Evolutionary conservation across 2,113 vertebrate species (phyloP).

Genomic region (Cinclus cinclus): DNA sequence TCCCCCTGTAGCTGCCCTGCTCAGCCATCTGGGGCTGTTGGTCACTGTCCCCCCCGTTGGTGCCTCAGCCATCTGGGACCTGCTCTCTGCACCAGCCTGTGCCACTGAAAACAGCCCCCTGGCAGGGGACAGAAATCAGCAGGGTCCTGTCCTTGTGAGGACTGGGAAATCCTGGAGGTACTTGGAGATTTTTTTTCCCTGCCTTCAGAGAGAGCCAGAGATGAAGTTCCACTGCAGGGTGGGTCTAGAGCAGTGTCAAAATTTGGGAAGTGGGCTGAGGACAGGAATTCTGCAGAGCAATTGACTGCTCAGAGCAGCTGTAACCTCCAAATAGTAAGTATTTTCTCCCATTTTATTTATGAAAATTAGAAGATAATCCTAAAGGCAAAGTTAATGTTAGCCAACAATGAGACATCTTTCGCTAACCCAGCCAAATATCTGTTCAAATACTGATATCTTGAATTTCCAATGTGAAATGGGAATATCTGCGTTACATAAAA

Average conservation of each 20-base stretch:
- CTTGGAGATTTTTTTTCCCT: not conserved
- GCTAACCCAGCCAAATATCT: not conserved
- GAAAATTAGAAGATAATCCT: not conserved
- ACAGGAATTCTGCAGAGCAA: not conserved
- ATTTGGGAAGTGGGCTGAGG: not conserved
- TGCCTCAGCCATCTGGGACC: rapidly evolving
- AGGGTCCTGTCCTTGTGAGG: not conserved
- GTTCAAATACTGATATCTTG: not conserved
- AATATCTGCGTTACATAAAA: not conserved
- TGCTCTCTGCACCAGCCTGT: not conserved
- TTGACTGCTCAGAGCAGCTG: rapidly evolving
- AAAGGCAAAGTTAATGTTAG: not conserved
- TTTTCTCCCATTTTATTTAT: not conserved
- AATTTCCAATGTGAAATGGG: not conserved
- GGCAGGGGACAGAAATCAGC: not conserved
- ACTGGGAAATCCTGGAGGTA: not conserved
- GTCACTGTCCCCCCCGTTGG: rapidly evolving
- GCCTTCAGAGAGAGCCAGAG: not conserved
- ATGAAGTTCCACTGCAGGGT: not conserved
- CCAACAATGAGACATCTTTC: not conserved
- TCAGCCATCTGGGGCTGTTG: rapidly evolving
- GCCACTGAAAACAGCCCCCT: not conserved
- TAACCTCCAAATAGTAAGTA: not conserved
- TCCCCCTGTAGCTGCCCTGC: not conserved
- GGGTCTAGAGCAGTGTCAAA: not conserved